A percentile compares a stretch with the other conserved stretches of the same genome.
Evolutionary conservation across 35 echinoderm and acorn worm species (phyloP).

Genomic region (Strongylocentrotus purpuratus): DNA sequence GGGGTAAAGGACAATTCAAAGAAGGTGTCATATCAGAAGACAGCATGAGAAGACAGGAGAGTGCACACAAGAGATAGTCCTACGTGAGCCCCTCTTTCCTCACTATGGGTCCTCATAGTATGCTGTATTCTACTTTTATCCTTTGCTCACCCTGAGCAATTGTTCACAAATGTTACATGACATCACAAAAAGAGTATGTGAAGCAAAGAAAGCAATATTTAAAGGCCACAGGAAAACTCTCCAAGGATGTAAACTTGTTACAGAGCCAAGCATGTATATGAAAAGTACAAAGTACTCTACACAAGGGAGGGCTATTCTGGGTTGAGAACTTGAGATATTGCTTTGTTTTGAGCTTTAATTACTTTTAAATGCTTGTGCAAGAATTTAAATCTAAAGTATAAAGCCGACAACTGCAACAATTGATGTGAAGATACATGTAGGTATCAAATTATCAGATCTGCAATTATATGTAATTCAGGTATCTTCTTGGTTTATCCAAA

Average conservation of each 20-base stretch:
- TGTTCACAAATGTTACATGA: background rate
- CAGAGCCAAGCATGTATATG: background rate
- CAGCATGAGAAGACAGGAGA: background rate
- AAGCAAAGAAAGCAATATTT: background rate
- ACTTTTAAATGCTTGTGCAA: too few species aligned
- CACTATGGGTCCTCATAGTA: background rate
- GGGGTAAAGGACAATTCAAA: background rate
- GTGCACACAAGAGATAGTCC: background rate
- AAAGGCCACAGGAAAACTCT: background rate
- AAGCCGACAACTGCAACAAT: too few species aligned
- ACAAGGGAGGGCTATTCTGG: background rate
- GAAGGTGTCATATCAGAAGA: background rate
- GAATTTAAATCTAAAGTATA: too few species aligned
- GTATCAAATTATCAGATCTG: too few species aligned
- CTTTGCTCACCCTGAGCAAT: background rate
- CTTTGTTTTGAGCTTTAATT: background rate
- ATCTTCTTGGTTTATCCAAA: too few species aligned
- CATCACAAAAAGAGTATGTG: background rate
- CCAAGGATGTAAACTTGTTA: background rate
- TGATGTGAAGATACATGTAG: too few species aligned
- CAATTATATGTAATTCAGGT: too few species aligned
- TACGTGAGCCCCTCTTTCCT: background rate
- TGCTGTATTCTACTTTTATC: background rate
- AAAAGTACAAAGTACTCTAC: background rate
- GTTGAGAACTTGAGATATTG: background rate